phyloP scores from a whole-genome alignment of 2,797 vertebrate genomes.

The Coilia nasus region DNA sequence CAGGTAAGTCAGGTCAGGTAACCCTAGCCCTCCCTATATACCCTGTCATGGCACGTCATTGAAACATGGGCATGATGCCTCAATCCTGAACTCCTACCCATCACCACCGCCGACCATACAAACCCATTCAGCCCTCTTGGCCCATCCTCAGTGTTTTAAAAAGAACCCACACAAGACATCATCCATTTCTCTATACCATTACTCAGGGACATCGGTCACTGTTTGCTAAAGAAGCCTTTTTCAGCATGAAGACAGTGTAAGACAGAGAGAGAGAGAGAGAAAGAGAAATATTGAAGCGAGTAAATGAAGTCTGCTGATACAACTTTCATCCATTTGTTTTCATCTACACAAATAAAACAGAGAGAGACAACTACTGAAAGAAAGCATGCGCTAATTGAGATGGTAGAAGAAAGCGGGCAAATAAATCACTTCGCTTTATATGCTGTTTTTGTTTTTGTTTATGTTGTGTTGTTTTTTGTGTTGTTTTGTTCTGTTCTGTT shows the following conservation, averaged over 20 bases:
- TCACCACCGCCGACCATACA: conserved; percentile 10
- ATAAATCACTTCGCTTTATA: conserved; percentile 26
- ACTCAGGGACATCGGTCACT: conserved; percentile 44
- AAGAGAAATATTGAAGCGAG: neutral
- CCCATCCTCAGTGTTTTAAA: conserved; percentile 36
- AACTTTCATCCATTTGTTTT: conserved; percentile 46
- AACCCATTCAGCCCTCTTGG: conserved; percentile 18
- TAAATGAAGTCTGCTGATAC: conserved; percentile 51
- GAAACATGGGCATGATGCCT: conserved; percentile 10
- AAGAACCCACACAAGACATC: conserved; percentile 31
- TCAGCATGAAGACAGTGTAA: conserved; percentile 51
- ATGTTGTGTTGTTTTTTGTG: conserved; percentile 21
- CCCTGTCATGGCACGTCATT: conserved; percentile 12
- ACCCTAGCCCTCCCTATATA: neutral
- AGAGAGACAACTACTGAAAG: conserved; percentile 59
- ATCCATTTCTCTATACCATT: conserved; percentile 35
- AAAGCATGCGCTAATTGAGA: conserved; percentile 56
- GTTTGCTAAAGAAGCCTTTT: conserved; percentile 50
- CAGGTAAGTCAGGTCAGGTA: neutral
- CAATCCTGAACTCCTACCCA: neutral
- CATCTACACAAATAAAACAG: conserved; percentile 53
- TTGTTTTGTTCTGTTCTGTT: conserved; percentile 28
- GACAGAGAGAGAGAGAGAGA: conserved; percentile 9
- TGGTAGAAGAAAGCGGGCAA: conserved; percentile 51
- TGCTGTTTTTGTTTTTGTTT: neutral